These are phyloP conservation scores for Cephus sareptanus DNA, from an alignment of 2,888 invertebrate genomes.

Conservation along the genomic window DNA sequence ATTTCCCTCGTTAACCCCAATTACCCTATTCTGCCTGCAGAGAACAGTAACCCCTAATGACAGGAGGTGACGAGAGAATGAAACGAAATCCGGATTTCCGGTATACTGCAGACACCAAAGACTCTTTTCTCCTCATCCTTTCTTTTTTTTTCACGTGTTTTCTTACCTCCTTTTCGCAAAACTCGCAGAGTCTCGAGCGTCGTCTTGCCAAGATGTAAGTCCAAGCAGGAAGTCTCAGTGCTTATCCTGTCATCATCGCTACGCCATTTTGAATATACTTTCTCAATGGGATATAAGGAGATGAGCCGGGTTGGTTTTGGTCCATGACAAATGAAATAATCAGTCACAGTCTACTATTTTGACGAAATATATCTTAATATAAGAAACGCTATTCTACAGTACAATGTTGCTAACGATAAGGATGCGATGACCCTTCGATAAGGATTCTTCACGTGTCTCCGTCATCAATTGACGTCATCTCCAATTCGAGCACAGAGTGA, in stretches of 20 bases:
- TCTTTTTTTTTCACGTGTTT: neutral
- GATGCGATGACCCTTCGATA: neutral
- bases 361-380: constrained; percentile 22
- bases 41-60: constrained; percentile 1
- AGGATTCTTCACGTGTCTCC: neutral
- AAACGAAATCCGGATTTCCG: constrained; percentile 8
- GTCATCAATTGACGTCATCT: neutral
- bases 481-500: neutral
- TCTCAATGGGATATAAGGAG: neutral
- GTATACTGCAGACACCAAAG: neutral
- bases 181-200: neutral
- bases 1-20: constrained; percentile 18
- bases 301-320: neutral
- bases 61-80: constrained; percentile 12
- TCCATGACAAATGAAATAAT: constrained; percentile 9
- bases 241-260: neutral
- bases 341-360: constrained; percentile 14
- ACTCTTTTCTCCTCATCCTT: neutral
- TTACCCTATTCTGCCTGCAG: constrained; percentile 8
- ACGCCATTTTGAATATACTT: neutral
- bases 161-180: neutral
- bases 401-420: constrained; percentile 20
- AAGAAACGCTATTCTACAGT: constrained; percentile 21
- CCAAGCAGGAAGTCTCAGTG: neutral
- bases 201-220: neutral